Conservation (phyloP, 2,797 vertebrate species). For the Aldrovandia affinis region DNA sequence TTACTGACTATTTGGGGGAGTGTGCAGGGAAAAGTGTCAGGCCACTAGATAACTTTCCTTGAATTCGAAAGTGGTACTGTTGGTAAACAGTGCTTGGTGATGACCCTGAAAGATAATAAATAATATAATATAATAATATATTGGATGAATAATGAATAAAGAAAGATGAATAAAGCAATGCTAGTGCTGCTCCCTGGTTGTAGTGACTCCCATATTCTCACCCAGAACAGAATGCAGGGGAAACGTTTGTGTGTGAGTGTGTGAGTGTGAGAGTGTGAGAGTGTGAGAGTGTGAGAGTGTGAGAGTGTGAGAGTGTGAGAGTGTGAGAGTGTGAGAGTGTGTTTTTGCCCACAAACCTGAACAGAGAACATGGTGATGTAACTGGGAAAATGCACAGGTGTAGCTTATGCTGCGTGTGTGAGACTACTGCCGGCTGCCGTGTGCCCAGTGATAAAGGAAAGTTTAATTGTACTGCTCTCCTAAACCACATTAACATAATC, state of each 20-base stretch:
- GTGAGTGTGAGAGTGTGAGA: not conserved
- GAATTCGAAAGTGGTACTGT: not conserved
- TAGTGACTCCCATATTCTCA: not conserved
- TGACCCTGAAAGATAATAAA: conserved; percentile 10
- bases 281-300: not conserved
- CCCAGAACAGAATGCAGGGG: not conserved
- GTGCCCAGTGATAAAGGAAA: not conserved
- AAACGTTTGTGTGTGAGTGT: not conserved
- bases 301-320: no score
- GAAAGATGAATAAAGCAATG: conserved; percentile 14
- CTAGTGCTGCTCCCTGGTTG: not conserved
- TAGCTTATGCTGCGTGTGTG: not conserved
- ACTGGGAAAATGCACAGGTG: not conserved
- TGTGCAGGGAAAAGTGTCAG: not conserved
- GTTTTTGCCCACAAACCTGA: not conserved
- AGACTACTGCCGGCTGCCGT: not conserved
- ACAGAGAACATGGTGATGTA: not conserved
- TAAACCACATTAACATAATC: conserved; percentile 24
- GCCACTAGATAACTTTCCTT: not conserved
- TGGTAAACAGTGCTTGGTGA: not conserved
- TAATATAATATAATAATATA: no score
- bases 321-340: not conserved
- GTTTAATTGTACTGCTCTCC: conserved; percentile 13
- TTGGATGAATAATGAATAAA: no score
- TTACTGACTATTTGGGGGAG: not conserved